Conservation (phyloP, 1,140 invertebrate genomes). For the Sitophilus oryzae region DNA sequence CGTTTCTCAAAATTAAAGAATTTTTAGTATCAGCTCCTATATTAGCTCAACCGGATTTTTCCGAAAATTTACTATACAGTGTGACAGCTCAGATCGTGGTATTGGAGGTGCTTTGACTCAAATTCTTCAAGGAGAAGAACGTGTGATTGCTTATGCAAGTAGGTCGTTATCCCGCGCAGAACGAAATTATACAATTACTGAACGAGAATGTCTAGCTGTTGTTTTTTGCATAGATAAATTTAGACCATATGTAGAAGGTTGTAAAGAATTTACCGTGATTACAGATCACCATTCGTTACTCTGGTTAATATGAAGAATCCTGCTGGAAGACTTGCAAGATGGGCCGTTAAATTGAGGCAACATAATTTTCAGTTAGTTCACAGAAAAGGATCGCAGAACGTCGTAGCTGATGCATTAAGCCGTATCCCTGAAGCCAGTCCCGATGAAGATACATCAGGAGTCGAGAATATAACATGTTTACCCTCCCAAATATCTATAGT, state of each 20-base stretch:
- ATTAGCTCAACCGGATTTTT: constrained; percentile 30
- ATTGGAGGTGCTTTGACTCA: constrained; percentile 32
- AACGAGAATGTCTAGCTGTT: constrained; percentile 47
- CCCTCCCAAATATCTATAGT: not conserved
- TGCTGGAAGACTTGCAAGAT: constrained; percentile 10
- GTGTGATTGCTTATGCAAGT: constrained; percentile 30
- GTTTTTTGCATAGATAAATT: constrained; percentile 45
- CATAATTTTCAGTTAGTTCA: constrained; percentile 12
- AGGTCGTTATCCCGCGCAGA: constrained; percentile 29
- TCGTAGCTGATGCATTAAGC: constrained; percentile 17
- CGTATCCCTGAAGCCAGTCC: not conserved
- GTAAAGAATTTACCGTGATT: constrained; percentile 44
- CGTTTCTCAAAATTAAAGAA: constrained; percentile 26
- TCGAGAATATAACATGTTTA: no score
- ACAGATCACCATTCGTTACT: constrained; percentile 36
- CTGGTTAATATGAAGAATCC: constrained; percentile 16
- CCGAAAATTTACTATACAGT: constrained; percentile 24
- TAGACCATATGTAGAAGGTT: constrained; percentile 43
- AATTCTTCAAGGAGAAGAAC: constrained; percentile 13
- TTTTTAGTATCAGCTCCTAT: constrained; percentile 25
- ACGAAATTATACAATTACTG: constrained; percentile 44
- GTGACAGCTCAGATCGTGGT: constrained; percentile 23
- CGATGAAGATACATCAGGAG: no score
- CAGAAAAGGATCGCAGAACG: constrained; percentile 12
- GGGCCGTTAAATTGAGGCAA: constrained; percentile 12